phyloP scores from a whole-genome alignment of 2,797 vertebrate species.

The Anolis apletophallus region DNA sequence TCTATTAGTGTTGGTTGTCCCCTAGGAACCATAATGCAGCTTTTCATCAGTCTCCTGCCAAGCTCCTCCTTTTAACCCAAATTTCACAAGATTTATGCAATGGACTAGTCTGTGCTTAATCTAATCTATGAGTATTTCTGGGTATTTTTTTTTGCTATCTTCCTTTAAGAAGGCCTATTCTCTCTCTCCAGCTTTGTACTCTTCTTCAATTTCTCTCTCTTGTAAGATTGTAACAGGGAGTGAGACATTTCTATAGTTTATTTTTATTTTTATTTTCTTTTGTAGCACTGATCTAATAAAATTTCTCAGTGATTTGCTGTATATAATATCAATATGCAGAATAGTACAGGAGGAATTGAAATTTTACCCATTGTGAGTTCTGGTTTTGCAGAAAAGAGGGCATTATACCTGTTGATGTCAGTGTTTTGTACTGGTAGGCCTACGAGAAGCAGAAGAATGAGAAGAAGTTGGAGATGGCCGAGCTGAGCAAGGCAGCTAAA shows the following conservation, averaged over 20 bases:
- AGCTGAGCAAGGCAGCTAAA: conserved; percentile 84
- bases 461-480: conserved; percentile 79
- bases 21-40: background rate
- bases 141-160: background rate
- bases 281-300: background rate
- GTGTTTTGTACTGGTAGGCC: conserved; percentile 71
- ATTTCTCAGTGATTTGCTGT: background rate
- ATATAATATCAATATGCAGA: background rate
- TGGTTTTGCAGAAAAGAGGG: too few relatives aligned
- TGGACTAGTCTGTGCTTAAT: background rate
- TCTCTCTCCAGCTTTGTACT: background rate
- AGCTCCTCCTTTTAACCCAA: background rate
- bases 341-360: background rate
- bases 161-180: background rate
- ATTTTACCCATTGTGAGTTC: too few relatives aligned
- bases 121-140: background rate
- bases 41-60: background rate
- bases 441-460: conserved; percentile 90
- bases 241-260: background rate
- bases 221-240: background rate
- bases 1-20: background rate
- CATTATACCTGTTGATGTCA: background rate
- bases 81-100: background rate
- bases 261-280: background rate
- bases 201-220: background rate